Base-by-base conservation (phyloP, 2,888 invertebrate species). In the Drosophila meridionalis region DNA sequence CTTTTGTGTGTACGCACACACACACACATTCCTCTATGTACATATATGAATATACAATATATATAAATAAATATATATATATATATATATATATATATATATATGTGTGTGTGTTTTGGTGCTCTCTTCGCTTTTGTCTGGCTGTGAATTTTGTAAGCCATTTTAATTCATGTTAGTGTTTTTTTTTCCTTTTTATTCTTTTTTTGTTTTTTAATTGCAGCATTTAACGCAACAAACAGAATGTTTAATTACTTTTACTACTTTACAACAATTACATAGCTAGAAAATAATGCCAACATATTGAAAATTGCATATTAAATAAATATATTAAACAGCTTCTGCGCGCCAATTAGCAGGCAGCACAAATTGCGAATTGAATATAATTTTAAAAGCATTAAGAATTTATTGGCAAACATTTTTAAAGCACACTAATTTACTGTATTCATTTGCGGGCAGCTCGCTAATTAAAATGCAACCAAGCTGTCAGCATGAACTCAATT, bases 91-190 rank as follows among this genome's bases (percentile, higher is more conserved):
- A 47, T 55, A 47, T 43, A 58, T 12, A 5, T n/a, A 20, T 43
- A 32, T 8, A 47, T 30, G 36, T 45, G 26, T 45, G 2, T 38
- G 28, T 34, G 67, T 74, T 69, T 63, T 48, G 64, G 66, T 38
- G 28, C 53, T 43, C 36, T 30, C 53, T 47, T 53, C 66, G 59
- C 55, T 52, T 66, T 53, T 76, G 67, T 68, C 56, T 59, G 76
- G 43, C 58, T 72, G 73, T 47, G 69, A 62, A 67, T 73, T 82
- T 69, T 78, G 75, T 90, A 87, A 90, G 86, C 86, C 90, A 77
- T 77, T 87, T 87, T 88, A 87, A 87, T 88, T 83, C 90, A 76
- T 71, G 87, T 80, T 79, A 82, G 87, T 82, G 80, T 90, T 86
- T 88, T 32, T 50, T 50, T 42, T 42, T n/a, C 5, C 30, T 30